Percentiles rank a stretch among this genome's conserved stretches.
Evolutionary conservation across 2,113 vertebrate species (phyloP).

Genomic region (Gallinago undulata): DNA sequence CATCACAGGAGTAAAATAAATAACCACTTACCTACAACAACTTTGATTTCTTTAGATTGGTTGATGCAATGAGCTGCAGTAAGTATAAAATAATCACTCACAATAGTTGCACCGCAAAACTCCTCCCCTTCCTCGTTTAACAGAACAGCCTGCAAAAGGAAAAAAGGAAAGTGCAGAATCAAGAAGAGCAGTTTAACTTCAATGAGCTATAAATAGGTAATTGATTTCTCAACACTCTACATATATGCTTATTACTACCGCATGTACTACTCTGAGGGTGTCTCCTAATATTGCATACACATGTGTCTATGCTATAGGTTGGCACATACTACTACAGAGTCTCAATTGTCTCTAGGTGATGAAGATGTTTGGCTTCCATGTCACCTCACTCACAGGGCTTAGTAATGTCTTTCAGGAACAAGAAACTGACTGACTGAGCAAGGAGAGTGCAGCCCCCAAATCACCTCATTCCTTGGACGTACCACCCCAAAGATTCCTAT

Average conservation of each 20-base stretch:
- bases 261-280: background rate
- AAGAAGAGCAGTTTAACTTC: background rate
- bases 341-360: rapidly evolving
- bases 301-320: rapidly evolving
- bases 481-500: background rate
- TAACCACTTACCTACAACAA: constrained; percentile 83
- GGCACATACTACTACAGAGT: background rate
- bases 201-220: background rate
- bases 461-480: background rate
- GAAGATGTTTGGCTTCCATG: background rate
- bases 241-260: background rate
- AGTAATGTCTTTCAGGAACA: background rate
- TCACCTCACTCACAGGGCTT: background rate
- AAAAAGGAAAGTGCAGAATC: background rate
- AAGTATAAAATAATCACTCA: constrained; percentile 81
- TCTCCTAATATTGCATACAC: background rate
- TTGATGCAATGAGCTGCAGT: constrained; percentile 92
- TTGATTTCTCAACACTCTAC: background rate
- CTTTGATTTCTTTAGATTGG: constrained; percentile 75
- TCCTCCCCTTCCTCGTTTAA: constrained; percentile 74
- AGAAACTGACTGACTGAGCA: background rate
- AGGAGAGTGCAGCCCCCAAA: background rate
- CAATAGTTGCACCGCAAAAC: constrained; percentile 92
- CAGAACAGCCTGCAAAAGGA: constrained; percentile 82
- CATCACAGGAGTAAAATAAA: background rate